Conservation (phyloP, 2,888 invertebrate species). For the Apodemia zela region DNA sequence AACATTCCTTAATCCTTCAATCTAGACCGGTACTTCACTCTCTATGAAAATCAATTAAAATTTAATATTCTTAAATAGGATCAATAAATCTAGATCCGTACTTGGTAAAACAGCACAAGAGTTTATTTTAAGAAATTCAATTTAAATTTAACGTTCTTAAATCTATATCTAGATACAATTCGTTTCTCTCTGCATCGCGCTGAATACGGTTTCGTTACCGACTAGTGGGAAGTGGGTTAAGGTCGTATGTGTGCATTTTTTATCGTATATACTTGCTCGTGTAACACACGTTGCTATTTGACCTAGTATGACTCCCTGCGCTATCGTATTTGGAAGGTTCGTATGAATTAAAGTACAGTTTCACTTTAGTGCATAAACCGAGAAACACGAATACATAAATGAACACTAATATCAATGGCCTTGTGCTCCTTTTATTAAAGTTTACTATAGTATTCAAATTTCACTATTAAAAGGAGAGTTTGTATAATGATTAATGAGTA, state of each 20-base stretch:
- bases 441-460: background rate
- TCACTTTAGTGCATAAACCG: conserved; percentile 3
- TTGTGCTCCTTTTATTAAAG: conserved; percentile 5
- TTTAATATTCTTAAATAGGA: too few species aligned
- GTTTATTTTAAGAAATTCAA: too few species aligned
- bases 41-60: too few species aligned
- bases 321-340: conserved; percentile 29
- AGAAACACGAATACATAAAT: conserved; percentile 6
- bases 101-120: too few species aligned
- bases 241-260: conserved; percentile 67
- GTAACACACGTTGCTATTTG: conserved; percentile 34
- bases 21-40: background rate
- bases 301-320: conserved; percentile 31
- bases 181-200: conserved; percentile 5
- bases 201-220: conserved; percentile 6
- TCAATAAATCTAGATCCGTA: too few species aligned
- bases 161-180: conserved; percentile 7
- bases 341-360: conserved; percentile 18
- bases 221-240: conserved; percentile 58
- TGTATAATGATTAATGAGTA: too few species aligned
- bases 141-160: background rate
- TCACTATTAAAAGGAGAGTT: too few species aligned
- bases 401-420: background rate
- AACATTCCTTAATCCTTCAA: background rate
- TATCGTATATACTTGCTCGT: conserved; percentile 41